Evolutionary conservation across 2,797 vertebrate genomes (phyloP), one percentile per base, ranked within the genome.

Genomic region (Iguana delicatissima): DNA sequence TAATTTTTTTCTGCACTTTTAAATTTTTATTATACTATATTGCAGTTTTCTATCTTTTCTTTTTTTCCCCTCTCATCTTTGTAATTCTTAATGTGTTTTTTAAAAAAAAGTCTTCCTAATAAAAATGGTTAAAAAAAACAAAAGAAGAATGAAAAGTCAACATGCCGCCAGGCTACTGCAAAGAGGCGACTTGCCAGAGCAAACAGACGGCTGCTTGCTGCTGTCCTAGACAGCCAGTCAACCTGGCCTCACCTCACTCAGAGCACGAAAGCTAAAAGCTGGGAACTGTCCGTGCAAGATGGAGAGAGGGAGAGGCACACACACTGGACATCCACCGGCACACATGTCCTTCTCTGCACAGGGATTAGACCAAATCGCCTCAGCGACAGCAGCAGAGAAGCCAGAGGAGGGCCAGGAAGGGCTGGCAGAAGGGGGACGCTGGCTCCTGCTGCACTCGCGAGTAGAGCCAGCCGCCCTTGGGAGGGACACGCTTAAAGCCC

Each of bases 341-440:
- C 0, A 0, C 73, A 3, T 50, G 84, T 38, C 91, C 93, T 89
- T 86, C 86, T 42, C 84, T 20, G 95, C 84, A 0, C 2, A 80
- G 91, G 29, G 97, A 97, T 97, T 96, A 97, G 77, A 74, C 12
- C 50, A 96, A 97, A 96, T 94, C 94, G 10, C 89, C 95, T 96
- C 95, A 94, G 92, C 42, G 1, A 83, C 91, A 95, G 97, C 96
- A 92, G 95, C 57, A 76, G 95, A 73, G 82, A 3, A 10, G 32
- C 6, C 69, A 1, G 5, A 90, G 92, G 29, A 14, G 42, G 52
- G 64, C 32, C 1, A 35, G 55, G 86, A 24, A 42, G 4, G 24
- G 7, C 0, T 91, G 95, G 93, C 0, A 2, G 81, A 72, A 91
- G 93, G 35, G 88, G 1, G 14, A 46, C 59, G 91, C 92, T 93